Evolutionary conservation across 37 sponge, comb jelly and placozoan genomes (phyloP), one percentile per base, ranked within the genome.

Genomic region (Spongilla lacustris): DNA sequence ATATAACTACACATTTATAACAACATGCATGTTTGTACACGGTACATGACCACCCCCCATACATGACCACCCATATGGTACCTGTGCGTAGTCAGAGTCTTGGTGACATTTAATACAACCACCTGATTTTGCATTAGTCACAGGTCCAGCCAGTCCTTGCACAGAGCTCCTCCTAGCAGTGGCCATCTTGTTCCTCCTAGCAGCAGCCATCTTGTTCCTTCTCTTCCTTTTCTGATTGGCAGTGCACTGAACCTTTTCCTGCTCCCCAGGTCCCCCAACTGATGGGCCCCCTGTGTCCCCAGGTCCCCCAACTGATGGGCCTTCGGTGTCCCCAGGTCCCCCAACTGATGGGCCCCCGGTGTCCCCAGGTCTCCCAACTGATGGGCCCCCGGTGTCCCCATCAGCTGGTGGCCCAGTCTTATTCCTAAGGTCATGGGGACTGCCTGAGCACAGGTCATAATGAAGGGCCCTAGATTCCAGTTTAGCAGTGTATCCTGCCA

Each of bases 81-180:
- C 89, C 79, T 89, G 72, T 50, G 71, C 37, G 28, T 89, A 74
- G 19, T 83, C 29, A n/a, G 58, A 66, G 35, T 89, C 89, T 58
- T 79, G 78, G 23, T 49, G 74, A n/a, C 89, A 89, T 36, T 84
- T 78, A n/a, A 89, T 34, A 68, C 89, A 89, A 0, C 89, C 80
- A 27, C 37, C 80, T 10, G 37, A 66, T 2, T 8, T 71, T 23
- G 27, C 69, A 13, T 67, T 29, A 6, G 67, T 5, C 34, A 28
- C 36, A 24, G 41, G 41, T 9, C 41, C 41, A 41, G 41, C n/a
- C n/a, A n/a, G n/a, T n/a, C n/a, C n/a, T n/a, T n/a, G n/a, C n/a
- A n/a, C 3, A 41, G 41, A 41, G 41, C 41, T 6, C 41, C 24
- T 4, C 21, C 27, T 4, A 26, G 12, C 78, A 28, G n/a, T 6